Percentiles rank a stretch among this genome's conserved stretches.
Conservation (phyloP, 2,113 vertebrate genomes). For the Paralichthys olivaceus region DNA sequence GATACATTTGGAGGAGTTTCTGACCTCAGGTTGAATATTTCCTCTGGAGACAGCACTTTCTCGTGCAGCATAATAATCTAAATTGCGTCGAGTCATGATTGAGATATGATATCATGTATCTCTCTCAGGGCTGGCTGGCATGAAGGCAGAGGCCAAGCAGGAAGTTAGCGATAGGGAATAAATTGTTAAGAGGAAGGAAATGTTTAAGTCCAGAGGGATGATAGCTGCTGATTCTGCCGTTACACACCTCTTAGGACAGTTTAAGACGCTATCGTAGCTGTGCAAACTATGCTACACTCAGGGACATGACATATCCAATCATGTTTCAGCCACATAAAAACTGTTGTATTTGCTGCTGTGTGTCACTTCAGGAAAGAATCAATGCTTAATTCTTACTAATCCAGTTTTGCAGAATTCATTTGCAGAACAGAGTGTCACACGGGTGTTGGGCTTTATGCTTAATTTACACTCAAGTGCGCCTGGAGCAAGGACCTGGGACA, state of each 20-base stretch:
- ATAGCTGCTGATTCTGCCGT: conserved; percentile 68
- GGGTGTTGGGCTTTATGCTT: conserved; percentile 21
- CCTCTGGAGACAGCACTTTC: conserved; percentile 31
- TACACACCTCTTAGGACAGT: conserved; percentile 50
- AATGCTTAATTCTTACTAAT: not conserved
- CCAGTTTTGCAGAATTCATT: not conserved
- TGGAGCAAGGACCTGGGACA: not conserved
- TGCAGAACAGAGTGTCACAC: conserved; percentile 4
- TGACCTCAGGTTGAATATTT: conserved; percentile 50
- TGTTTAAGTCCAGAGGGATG: conserved; percentile 79
- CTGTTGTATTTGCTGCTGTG: not conserved
- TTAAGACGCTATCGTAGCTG: conserved; percentile 38
- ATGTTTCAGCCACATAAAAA: not conserved
- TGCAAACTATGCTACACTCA: conserved; percentile 14
- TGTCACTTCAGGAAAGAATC: not conserved
- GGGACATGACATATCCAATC: not conserved
- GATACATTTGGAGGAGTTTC: conserved; percentile 12
- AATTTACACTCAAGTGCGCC: too few species aligned
- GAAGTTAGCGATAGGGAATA: conserved; percentile 79
- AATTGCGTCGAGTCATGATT: conserved; percentile 74
- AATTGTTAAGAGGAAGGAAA: conserved; percentile 85
- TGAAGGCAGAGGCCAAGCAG: conserved; percentile 72
- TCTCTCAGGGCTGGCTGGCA: conserved; percentile 64
- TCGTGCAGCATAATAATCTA: conserved; percentile 63
- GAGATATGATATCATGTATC: conserved; percentile 77